phyloP scores from a whole-genome alignment of 2,113 vertebrate genomes.

The Porphyrio hochstetteri region DNA sequence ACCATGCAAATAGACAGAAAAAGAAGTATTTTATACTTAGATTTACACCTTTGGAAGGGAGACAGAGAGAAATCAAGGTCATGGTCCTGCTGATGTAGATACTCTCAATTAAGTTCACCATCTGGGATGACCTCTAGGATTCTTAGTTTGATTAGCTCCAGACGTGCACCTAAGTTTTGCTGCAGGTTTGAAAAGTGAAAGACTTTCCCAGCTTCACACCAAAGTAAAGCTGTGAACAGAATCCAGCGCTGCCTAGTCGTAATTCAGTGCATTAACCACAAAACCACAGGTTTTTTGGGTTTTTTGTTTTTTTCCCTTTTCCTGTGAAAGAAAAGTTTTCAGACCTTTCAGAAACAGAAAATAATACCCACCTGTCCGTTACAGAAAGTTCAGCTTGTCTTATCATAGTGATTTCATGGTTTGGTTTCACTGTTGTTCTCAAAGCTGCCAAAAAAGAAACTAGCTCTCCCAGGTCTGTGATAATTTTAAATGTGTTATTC shows the following conservation, averaged over 20 bases:
- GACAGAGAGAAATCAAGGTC: background rate
- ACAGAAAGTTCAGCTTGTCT: background rate
- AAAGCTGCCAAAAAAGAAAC: background rate
- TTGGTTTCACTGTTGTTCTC: background rate
- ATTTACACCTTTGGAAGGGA: background rate
- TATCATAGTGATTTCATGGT: background rate
- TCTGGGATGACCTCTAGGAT: background rate
- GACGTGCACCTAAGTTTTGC: accelerated
- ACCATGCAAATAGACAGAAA: background rate
- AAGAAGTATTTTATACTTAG: background rate
- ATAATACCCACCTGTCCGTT: background rate
- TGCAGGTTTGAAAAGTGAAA: background rate
- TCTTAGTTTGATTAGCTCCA: background rate
- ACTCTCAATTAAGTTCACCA: background rate
- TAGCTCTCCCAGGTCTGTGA: background rate
- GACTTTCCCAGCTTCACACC: background rate
- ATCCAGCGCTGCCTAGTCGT: background rate
- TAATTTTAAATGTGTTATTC: background rate
- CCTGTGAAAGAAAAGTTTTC: background rate
- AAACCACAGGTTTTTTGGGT: background rate
- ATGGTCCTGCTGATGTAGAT: background rate
- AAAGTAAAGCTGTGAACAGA: background rate
- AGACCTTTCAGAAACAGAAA: background rate
- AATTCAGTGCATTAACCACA: background rate
- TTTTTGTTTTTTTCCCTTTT: background rate